Evolutionary conservation across 2,113 vertebrate species (phyloP), one percentile per base, ranked within the genome.

Genomic region (Cephalopholis sonnerati): DNA sequence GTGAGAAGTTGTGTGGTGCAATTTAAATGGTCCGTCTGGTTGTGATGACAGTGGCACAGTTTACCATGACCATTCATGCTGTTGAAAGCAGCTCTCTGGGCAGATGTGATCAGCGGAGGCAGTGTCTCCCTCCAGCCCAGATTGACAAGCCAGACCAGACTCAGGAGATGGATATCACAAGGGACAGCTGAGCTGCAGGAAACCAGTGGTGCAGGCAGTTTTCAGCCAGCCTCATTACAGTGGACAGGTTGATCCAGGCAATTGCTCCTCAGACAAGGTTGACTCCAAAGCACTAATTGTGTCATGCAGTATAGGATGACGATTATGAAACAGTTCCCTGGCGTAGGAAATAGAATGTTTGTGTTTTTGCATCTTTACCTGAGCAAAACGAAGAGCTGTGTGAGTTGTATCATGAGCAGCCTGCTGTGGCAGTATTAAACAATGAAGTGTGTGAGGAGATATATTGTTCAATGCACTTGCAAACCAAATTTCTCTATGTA

Each of bases 131-230:
- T 83, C 81, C 88, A 90, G 87, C 86, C 77, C 82, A 90, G 92
- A 93, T 87, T 93, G 94, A 93, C 93, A 92, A 86, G 84, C 87
- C 85, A 87, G 91, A 89, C 89, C 82, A 87, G 83, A 91, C 88
- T 87, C 70, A 54, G 70, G 87, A 93, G 92, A 94, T 91, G 81
- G 90, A 90, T 93, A 93, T 93, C 91, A 89, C 88, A 84, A 79
- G 89, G 89, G 92, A 92, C 91, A 93, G 91, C 87, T 77, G 87
- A 89, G 88, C 82, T 87, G 87, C 83, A 91, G 90, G 91, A 90
- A 94, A 92, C 85, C 89, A 90, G 79, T 72, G 80, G 84, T 82
- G 90, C 89, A 88, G 91, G 87, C 91, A 93, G 85, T 92, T 93
- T 89, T 84, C 91, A 91, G 90, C 88, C 90, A 74, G 87, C 81